Percentiles rank a stretch among this genome's conserved stretches.
These are phyloP conservation scores for Dolichallabes microphthalmus DNA, from an alignment of 2,113 vertebrate genomes.

Conservation along the genomic window DNA sequence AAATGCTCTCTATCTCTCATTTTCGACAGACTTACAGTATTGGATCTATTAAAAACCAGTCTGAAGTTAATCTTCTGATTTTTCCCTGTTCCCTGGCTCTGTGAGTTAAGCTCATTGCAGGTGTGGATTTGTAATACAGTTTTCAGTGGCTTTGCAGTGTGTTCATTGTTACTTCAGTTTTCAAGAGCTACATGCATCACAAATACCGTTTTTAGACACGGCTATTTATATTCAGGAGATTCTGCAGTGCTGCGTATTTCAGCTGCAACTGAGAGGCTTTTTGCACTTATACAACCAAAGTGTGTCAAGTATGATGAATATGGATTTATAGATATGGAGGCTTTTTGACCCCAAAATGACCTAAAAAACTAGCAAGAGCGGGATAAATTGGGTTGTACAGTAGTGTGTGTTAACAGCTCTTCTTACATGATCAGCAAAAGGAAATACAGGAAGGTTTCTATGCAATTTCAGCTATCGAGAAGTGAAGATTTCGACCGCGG, in stretches of 20 bases:
- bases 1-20: conserved; percentile 22
- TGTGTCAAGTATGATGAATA: conserved; percentile 12
- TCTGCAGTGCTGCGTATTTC: conserved; percentile 63
- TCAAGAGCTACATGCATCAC: conserved; percentile 57
- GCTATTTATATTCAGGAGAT: conserved; percentile 69
- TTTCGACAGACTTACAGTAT: conserved; percentile 42
- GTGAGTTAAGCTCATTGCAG: neutral
- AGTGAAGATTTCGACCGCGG: neutral
- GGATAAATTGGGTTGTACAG: neutral
- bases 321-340: neutral
- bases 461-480: neutral
- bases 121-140: conserved; percentile 21
- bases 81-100: neutral
- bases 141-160: conserved; percentile 1
- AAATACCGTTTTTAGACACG: conserved; percentile 55
- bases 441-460: neutral
- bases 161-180: neutral
- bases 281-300: conserved; percentile 49
- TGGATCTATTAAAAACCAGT: conserved; percentile 25
- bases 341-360: neutral
- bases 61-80: conserved; percentile 6
- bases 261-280: conserved; percentile 55
- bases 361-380: neutral
- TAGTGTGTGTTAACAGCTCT: neutral
- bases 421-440: neutral